A percentile compares a stretch with the other conserved stretches of the same genome.
Conservation (phyloP, 2,113 vertebrate genomes). For the Sylvietta virens region DNA sequence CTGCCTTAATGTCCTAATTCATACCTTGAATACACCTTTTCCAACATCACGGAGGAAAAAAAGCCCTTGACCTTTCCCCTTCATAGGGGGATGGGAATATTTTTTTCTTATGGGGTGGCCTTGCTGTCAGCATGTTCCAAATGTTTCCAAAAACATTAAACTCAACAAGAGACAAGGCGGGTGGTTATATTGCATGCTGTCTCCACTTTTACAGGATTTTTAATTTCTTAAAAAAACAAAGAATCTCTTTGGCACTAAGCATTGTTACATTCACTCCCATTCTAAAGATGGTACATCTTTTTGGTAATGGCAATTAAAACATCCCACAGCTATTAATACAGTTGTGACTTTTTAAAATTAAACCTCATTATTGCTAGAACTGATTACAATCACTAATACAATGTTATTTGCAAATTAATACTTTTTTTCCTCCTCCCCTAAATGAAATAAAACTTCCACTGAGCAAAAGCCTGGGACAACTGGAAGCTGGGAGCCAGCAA, state of each 20-base stretch:
- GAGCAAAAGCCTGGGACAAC: neutral
- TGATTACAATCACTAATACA: neutral
- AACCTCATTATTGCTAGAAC: neutral
- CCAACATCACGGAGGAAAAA: fast-evolving
- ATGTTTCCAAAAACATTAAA: neutral
- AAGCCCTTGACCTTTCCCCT: neutral
- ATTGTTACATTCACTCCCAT: neutral
- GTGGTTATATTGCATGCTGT: fast-evolving
- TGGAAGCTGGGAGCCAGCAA: too few relatives aligned
- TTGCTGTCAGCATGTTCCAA: neutral
- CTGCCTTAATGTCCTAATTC: neutral
- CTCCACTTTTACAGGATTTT: neutral
- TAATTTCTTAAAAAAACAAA: neutral
- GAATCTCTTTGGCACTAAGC: too few relatives aligned
- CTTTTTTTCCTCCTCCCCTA: fast-evolving
- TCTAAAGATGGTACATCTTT: neutral
- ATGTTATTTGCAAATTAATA: neutral
- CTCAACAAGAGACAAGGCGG: neutral
- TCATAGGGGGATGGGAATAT: neutral
- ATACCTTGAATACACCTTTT: neutral
- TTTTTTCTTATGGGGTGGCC: neutral
- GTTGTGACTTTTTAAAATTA: neutral
- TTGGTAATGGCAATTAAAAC: neutral
- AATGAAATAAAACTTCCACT: fast-evolving
- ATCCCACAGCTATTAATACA: neutral